Evolutionary conservation across 2,888 invertebrate genomes (phyloP), one percentile per base, ranked within the genome.

Genomic region (Caenorhabditis sulstoni): DNA sequence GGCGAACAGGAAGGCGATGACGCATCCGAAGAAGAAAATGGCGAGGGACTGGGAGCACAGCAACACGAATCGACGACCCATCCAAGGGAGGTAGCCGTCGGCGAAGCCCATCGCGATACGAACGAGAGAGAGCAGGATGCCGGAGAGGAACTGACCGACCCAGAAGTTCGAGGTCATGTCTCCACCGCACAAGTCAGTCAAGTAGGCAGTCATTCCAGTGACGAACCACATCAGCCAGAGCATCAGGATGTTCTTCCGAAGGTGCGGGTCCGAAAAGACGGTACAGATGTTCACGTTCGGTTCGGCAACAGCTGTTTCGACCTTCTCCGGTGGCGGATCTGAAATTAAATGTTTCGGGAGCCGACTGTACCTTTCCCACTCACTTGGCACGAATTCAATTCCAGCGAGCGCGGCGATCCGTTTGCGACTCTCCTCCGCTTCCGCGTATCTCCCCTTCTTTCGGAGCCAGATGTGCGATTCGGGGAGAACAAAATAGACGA

Each of bases 381-480:
- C 18, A 81, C 81, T 71, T 62, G 83, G 84, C 50, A 62, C 81
- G 22, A 81, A 82, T 8, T 66, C 64, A 9, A 84, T 50, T 67
- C 84, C 84, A 23, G 84, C 80, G 11, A 84, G 53, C 8, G 49
- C 61, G 18, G 84, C 84, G 22, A 84, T 62, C n/a, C 81, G 73
- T 44, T 81, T 81, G 1, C 84, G 44, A 20, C 76, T 76, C 57
- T 67, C 80, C 52, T 84, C 84, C 5, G 84, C 71, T 50, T 84
- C 84, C 16, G 64, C 81, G 35, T 76, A 74, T 1, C 84, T 57
- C 41, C 83, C 83, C 73, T 78, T 85, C 29, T 80, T 78, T 20
- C 79, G 79, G 20, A 85, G 66, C 83, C 83, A 85, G 57, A 85
- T 83, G 55, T 84, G 85, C 37, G 77, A 78, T 73, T 85, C 85